phyloP scores from a whole-genome alignment of 2,888 invertebrate species.

The Trisateles emortualis region DNA sequence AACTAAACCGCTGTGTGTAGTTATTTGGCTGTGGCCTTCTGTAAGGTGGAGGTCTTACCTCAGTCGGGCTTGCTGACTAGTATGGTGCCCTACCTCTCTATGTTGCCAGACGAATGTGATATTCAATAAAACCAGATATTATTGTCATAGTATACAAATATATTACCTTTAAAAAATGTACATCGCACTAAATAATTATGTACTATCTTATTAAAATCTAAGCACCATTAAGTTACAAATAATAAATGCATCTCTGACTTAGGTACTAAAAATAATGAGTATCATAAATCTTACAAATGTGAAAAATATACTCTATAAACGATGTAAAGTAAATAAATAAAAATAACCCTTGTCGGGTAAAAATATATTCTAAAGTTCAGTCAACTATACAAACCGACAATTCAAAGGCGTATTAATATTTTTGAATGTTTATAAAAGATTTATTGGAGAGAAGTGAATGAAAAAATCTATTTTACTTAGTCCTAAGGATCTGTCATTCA shows the following conservation, averaged over 20 bases:
- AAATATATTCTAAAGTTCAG: conserved; percentile 36
- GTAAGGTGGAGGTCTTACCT: too few species aligned
- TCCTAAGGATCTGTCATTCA: neutral
- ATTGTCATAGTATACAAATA: conserved; percentile 4
- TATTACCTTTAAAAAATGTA: conserved; percentile 40
- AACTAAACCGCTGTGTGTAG: too few species aligned
- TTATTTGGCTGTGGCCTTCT: too few species aligned
- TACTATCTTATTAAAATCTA: conserved; percentile 45
- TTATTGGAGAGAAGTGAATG: conserved; percentile 4
- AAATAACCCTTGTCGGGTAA: too few species aligned
- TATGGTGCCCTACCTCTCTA: too few species aligned
- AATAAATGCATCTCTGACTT: conserved; percentile 83
- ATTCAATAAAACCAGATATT: conserved; percentile 1
- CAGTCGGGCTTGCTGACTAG: too few species aligned
- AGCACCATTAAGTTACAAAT: conserved; percentile 71
- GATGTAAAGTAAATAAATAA: conserved; percentile 19
- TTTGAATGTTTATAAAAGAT: conserved; percentile 8
- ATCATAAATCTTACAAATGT: conserved; percentile 59
- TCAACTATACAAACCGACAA: conserved; percentile 45
- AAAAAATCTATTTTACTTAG: neutral
- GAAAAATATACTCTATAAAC: conserved; percentile 31
- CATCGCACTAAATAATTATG: conserved; percentile 23
- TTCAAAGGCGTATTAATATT: conserved; percentile 36
- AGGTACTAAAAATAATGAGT: conserved; percentile 69
- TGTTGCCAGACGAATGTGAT: neutral